Conservation (phyloP, 2,797 vertebrate genomes). For the Leptatherina wallacei region DNA sequence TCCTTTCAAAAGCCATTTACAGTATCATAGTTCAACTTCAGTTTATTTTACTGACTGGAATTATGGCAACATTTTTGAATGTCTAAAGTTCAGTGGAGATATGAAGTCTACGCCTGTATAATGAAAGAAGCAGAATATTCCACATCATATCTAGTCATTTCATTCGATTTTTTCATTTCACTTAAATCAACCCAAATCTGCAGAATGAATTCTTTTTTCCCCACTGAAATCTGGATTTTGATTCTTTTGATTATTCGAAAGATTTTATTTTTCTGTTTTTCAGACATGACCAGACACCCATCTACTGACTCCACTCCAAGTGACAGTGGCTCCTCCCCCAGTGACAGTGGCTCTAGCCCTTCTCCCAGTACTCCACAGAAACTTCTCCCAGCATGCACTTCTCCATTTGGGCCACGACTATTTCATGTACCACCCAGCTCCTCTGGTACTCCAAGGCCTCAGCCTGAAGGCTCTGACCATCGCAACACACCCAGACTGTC, state of each 20-base stretch:
- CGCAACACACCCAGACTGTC: conserved; percentile 69
- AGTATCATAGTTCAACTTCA: conserved; percentile 14
- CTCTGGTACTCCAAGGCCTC: conserved; percentile 86
- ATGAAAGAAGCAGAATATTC: conserved; percentile 2
- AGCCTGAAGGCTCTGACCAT: conserved; percentile 89
- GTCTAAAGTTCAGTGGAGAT: conserved; percentile 28
- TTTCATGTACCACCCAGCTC: conserved; percentile 77
- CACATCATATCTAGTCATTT: conserved; percentile 1
- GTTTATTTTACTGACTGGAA: conserved; percentile 55
- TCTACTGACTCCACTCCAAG: conserved; percentile 85
- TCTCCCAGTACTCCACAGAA: conserved; percentile 85
- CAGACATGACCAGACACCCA: conserved; percentile 83
- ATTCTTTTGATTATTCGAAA: neutral
- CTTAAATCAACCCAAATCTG: conserved; percentile 5
- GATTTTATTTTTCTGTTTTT: conserved; percentile 45
- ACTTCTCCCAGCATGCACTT: conserved; percentile 79
- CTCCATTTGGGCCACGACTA: conserved; percentile 81
- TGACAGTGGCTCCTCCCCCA: conserved; percentile 85
- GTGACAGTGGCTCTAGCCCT: conserved; percentile 83
- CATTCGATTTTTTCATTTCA: conserved; percentile 1
- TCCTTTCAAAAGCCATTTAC: conserved; percentile 22
- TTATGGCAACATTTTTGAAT: conserved; percentile 50
- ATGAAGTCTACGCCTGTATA: conserved; percentile 18
- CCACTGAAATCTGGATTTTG: neutral
- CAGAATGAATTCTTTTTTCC: neutral